Conservation (phyloP, 2,797 vertebrate species). For the Coregonus sp. region DNA sequence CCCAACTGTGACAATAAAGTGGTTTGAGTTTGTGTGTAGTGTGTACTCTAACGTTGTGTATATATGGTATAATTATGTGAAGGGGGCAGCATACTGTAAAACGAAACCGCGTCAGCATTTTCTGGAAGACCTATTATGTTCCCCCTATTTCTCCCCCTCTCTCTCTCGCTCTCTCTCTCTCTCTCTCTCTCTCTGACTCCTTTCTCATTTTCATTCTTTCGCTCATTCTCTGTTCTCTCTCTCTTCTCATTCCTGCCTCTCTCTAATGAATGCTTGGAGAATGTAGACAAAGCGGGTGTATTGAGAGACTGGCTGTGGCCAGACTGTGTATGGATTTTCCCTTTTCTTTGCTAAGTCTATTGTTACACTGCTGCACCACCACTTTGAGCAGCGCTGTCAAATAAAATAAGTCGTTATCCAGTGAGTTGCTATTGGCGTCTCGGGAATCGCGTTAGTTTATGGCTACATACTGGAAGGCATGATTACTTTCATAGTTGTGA, state of each 20-base stretch:
- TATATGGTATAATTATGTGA: conserved; percentile 37
- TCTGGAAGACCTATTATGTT: neutral
- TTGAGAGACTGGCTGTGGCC: neutral
- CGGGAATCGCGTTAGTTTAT: neutral
- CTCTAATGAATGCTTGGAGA: neutral
- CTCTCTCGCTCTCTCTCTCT: conserved; percentile 11
- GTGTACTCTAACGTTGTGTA: neutral
- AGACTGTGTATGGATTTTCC: neutral
- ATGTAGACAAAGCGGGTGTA: conserved; percentile 9
- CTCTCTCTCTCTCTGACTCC: conserved; percentile 7
- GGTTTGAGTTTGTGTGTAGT: conserved; percentile 57
- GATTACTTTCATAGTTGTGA: neutral
- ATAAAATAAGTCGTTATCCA: neutral
- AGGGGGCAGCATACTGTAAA: conserved; percentile 41
- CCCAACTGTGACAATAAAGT: conserved; percentile 66
- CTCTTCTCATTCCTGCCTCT: conserved; percentile 1
- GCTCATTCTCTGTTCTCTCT: neutral
- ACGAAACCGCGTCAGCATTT: neutral
- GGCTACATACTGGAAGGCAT: neutral
- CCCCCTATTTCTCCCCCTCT: neutral
- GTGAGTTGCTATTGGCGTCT: neutral
- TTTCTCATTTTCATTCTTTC: conserved; percentile 2
- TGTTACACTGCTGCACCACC: conserved; percentile 9
- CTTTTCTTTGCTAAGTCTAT: conserved; percentile 1
- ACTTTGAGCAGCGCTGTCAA: neutral